phyloP scores from a whole-genome alignment of 2,113 vertebrate species.

The Calidris pygmaea region DNA sequence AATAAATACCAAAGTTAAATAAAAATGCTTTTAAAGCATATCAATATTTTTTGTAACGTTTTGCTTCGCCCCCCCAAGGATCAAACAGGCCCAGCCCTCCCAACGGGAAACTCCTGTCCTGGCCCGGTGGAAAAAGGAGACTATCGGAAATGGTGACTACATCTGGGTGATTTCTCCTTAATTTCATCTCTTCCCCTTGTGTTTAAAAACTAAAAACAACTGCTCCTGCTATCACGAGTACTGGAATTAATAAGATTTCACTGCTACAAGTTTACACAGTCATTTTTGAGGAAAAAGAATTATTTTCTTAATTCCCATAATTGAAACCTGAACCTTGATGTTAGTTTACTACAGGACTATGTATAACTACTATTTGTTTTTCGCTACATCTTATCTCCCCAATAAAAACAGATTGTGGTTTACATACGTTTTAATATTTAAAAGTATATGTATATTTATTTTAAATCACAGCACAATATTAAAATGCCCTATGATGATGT shows the following conservation, averaged over 20 bases:
- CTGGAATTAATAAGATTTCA: neutral
- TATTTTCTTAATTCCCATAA: neutral
- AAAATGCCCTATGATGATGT: neutral
- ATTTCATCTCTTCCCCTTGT: neutral
- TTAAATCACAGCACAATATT: neutral
- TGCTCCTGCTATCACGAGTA: neutral
- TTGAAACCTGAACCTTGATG: neutral
- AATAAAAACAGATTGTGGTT: neutral
- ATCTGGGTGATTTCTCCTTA: neutral
- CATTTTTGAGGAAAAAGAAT: neutral
- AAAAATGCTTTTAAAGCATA: neutral
- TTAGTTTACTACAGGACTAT: neutral
- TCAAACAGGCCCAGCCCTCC: neutral
- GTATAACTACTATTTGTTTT: neutral
- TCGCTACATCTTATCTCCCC: neutral
- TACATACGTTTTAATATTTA: neutral
- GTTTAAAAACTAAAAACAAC: neutral
- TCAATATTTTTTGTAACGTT: neutral
- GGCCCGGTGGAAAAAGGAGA: rapidly evolving
- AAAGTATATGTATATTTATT: too few species aligned
- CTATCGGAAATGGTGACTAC: neutral
- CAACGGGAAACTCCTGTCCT: neutral
- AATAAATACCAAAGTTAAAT: neutral
- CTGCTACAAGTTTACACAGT: neutral
- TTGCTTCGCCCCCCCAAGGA: neutral